These are phyloP conservation scores for Callyntrura sp. DNA, from an alignment of 2,888 invertebrate species.

Conservation along the genomic window DNA sequence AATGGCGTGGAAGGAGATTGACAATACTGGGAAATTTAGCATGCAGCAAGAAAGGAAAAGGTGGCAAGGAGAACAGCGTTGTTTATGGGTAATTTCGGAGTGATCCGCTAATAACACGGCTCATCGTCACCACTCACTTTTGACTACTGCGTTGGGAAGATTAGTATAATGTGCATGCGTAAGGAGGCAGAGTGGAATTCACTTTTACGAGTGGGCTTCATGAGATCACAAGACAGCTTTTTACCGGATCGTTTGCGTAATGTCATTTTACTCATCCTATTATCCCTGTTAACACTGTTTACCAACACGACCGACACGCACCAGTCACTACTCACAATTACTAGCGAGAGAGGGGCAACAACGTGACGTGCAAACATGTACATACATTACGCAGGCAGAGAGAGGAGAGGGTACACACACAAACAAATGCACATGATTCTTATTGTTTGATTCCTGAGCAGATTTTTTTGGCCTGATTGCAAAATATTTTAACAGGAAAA, in stretches of 20 bases:
- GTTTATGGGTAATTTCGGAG: background rate
- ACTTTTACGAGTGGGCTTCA: background rate
- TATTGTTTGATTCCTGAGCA: background rate
- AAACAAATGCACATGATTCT: background rate
- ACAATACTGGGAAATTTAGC: no score
- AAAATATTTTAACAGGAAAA: conserved; percentile 7
- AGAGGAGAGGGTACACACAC: background rate
- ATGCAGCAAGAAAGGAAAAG: no score
- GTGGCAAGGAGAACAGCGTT: background rate
- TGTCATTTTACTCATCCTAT: background rate
- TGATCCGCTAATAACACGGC: background rate
- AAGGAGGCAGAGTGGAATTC: background rate
- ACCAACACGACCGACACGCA: conserved; percentile 23
- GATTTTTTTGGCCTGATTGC: conserved; percentile 45
- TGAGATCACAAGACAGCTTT: background rate
- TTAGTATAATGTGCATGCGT: background rate
- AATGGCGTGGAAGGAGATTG: no score
- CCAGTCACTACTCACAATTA: background rate
- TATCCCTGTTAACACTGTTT: conserved; percentile 25
- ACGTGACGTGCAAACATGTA: background rate
- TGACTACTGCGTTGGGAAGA: no score
- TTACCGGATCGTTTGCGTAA: conserved; percentile 21
- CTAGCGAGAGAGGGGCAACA: conserved; percentile 3
- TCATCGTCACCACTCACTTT: no score
- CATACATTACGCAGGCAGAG: no score